Conservation (phyloP, 2,113 vertebrate genomes). For the Otis tarda region DNA sequence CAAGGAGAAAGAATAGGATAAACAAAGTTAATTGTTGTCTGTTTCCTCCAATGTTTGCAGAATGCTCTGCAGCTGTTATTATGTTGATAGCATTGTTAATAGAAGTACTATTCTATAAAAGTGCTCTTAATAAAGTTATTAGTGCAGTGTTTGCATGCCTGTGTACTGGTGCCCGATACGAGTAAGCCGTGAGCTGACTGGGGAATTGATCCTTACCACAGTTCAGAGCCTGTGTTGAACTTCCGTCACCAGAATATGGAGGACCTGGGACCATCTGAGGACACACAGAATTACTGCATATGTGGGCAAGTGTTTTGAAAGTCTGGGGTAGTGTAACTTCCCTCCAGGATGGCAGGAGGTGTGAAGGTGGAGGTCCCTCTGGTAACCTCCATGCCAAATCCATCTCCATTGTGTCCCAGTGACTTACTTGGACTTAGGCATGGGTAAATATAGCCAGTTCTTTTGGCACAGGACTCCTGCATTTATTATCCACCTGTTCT, state of each 20-base stretch:
- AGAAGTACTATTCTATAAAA: background rate
- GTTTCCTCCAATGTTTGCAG: background rate
- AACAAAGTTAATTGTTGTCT: background rate
- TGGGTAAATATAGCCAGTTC: background rate
- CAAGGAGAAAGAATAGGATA: background rate
- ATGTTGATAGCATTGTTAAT: background rate
- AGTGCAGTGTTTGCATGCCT: background rate
- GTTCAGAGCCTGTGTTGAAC: background rate
- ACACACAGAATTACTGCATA: accelerated
- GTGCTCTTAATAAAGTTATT: background rate
- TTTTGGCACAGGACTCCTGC: background rate
- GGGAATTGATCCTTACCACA: background rate
- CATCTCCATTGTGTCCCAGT: background rate
- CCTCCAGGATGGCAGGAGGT: background rate
- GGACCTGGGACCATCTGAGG: background rate
- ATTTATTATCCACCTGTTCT: background rate
- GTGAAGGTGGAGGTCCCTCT: no score
- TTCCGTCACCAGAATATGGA: background rate
- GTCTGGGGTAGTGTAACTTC: background rate
- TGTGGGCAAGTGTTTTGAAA: background rate
- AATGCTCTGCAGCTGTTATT: background rate
- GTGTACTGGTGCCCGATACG: background rate
- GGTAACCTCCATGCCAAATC: background rate
- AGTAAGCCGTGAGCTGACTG: background rate
- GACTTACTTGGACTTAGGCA: background rate